Conservation (phyloP, 2,797 vertebrate species). For the Brachyalestes nurse region DNA sequence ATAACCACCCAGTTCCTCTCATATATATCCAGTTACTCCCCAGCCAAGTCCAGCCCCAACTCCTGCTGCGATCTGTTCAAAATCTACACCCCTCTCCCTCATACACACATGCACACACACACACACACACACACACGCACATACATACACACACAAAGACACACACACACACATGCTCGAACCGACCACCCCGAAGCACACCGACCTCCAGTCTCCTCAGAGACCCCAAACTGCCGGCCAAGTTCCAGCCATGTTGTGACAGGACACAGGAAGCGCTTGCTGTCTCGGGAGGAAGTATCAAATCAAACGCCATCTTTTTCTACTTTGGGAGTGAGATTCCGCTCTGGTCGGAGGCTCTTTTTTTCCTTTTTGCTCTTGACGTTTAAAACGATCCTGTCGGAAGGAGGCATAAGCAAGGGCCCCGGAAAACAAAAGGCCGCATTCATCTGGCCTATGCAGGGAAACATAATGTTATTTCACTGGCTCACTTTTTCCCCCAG, state of each 20-base stretch:
- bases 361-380: slow-evolving; percentile 16
- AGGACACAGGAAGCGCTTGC: slow-evolving; percentile 73
- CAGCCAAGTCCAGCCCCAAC: slow-evolving; percentile 59
- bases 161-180: slow-evolving; percentile 22
- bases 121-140: slow-evolving; percentile 40
- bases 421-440: slow-evolving; percentile 61
- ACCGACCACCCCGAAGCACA: slow-evolving; percentile 75
- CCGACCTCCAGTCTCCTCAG: slow-evolving; percentile 60
- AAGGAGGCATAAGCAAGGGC: slow-evolving; percentile 40
- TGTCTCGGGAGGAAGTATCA: slow-evolving; percentile 80
- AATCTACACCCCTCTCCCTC: slow-evolving; percentile 51
- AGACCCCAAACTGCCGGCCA: slow-evolving; percentile 66
- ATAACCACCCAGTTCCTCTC: slow-evolving; percentile 57
- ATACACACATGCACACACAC: slow-evolving; percentile 24
- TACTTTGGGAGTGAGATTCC: slow-evolving; percentile 64
- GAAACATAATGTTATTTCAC: slow-evolving; percentile 63
- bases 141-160: slow-evolving; percentile 32
- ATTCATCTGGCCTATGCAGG: slow-evolving; percentile 60
- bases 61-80: slow-evolving; percentile 68
- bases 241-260: slow-evolving; percentile 75
- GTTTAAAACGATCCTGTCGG: slow-evolving; percentile 59
- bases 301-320: slow-evolving; percentile 73
- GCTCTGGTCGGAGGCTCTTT: slow-evolving; percentile 51
- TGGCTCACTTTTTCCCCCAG: slow-evolving; percentile 61
- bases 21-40: slow-evolving; percentile 70